Base-by-base conservation (phyloP, 2,113 vertebrate species). In the Sakesphorus luctuosus region DNA sequence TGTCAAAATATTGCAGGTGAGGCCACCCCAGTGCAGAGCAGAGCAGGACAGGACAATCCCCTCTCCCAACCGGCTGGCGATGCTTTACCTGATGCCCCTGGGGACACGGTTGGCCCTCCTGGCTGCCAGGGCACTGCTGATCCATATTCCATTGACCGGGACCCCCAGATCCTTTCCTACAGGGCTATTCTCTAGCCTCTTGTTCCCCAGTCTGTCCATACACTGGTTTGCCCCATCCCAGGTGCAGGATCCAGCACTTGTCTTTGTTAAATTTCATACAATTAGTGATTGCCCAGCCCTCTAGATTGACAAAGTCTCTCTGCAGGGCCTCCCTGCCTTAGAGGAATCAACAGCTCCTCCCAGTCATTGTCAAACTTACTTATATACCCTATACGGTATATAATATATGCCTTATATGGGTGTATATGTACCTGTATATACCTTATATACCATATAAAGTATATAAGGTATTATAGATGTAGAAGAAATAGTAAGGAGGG, bases 51-150 rank as follows among this genome's bases (percentile, higher is more conserved):
- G 61, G 35, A 75, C 38, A 33, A 28, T 69, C 38, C n/a, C 29
- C 21, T 80, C 25, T 14, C 31, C 35, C 6, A 25, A 18, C 18
- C 0, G 0, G 13, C 50, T 44, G 43, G 11, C 0, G 1, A 21
- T 36, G 50, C 75, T 65, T 36, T 23, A 13, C 25, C 59, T 50
- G 33, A 38, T 7, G 68, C 16, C 7, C 33, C 50, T 33, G 18
- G 52, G 35, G 52, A 28, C 67, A 36, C 0, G 0, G 4, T 0
- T 81, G 59, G 6, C 46, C 33, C 38, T 67, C 23, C 33, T 61
- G 52, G 46, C 61, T 67, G 52, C 38, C 77, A 46, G 68, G 68
- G 10, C 52, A 46, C 33, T 67, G 26, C 69, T 52, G 44, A 2
- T 14, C 61, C 15, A 8, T 4, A 5, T 46, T 46, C 53, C 13